Evolutionary conservation across 2,888 invertebrate genomes (phyloP), one percentile per base, ranked within the genome.

Genomic region (Drosophila nigricruria): DNA sequence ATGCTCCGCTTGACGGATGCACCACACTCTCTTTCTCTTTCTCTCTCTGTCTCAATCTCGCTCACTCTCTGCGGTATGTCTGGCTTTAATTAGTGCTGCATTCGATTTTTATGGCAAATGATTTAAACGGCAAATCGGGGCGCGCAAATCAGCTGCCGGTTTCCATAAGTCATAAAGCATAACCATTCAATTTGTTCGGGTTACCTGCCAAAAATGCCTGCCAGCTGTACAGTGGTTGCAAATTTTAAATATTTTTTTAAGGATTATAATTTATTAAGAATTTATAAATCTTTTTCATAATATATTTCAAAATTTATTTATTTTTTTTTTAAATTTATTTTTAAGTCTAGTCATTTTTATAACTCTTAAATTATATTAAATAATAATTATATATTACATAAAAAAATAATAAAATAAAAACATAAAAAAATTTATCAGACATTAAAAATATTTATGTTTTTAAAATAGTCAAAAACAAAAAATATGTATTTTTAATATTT

Each of bases 121-220:
- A 78, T 75, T 81, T 75, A 66, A 75, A 64, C 69, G 72, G 72
- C 77, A 70, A 83, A 86, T 84, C 87, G 81, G 75, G 56, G 56
- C 65, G 67, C 70, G 84, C 63, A 71, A 84, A 84, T 86, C 84
- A 84, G 87, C 84, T 84, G 87, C 87, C 79, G 84, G 84, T 86
- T 84, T 81, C 87, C 87, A 81, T 84, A 84, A 84, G 72, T 82
- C 81, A 81, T 83, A 83, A 84, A 77, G 79, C 83, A 86, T 84
- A 84, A 86, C 84, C 84, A 84, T 87, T 87, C 82, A 84, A 84
- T 84, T 84, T 83, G 78, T 53, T 66, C 57, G 71, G 70, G 56
- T 78, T 67, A 77, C 73, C 63, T 67, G 77, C 77, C 73, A 73
- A 73, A 77, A 77, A 50, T 56, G 57, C 63, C 67, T 59, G 38